Base-by-base conservation (phyloP, 2,888 invertebrate genomes). In the Agonopterix heracliana region DNA sequence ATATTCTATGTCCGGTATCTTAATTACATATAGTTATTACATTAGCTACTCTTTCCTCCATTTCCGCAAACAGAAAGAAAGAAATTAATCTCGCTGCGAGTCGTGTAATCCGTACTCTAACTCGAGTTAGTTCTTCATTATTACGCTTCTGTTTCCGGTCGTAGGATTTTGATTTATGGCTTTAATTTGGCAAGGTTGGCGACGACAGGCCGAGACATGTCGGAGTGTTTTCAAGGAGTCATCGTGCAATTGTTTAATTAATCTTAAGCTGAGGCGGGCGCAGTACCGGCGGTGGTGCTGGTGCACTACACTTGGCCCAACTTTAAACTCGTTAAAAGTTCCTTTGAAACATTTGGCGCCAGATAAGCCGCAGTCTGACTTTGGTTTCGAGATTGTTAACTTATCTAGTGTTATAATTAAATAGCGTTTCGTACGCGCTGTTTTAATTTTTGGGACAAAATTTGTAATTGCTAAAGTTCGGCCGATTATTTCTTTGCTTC, bases 241-340 rank as follows among this genome's bases (percentile, higher is more conserved):
- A 83, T 85, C 85, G 84, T 79, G 84, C 87, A 82, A 87, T 86
- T 87, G 87, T 88, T 87, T 88, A 88, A 88, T 88, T 88, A 88
- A 87, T 88, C 86, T 86, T 78, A 78, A 79, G 80, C 78, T 71
- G 70, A 71, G 76, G 72, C 78, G 78, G 74, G 74, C 79, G 75
- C 78, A 78, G 60, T 61, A 60, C 68, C 61, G 57, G 57, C 46
- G 50, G 63, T 61, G 35, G n/a, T 13, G 35, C 42, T 35, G 78
- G 79, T 83, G 84, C 85, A 87, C 78, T 86, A 83, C 83, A 84
- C 84, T 86, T 71, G 78, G 80, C 74, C 74, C 78, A 84, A 86
- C 85, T 87, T 86, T 86, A 82, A 87, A 88, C 87, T 87, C 86
- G 87, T 88, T 88, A 87, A 86, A 88, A 88, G 85, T 87, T 88